Conservation (phyloP, 2,888 invertebrate species). For the Leistus spinibarbis region DNA sequence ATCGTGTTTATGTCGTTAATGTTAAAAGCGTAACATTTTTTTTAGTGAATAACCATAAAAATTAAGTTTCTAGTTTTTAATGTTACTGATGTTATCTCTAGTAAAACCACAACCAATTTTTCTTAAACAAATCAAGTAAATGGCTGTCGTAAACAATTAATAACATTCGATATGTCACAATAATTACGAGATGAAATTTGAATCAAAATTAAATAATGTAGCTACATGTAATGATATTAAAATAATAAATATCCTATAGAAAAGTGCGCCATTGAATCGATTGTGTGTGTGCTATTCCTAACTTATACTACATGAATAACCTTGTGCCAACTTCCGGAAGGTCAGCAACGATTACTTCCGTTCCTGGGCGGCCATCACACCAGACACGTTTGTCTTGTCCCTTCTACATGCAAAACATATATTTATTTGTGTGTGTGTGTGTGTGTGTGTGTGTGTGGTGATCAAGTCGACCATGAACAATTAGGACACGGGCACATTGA, state of each 20-base stretch:
- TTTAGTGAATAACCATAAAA: too few relatives aligned
- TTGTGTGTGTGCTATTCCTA: background rate
- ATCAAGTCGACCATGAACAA: background rate
- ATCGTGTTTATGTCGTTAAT: too few relatives aligned
- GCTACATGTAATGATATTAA: too few relatives aligned
- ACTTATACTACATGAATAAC: background rate
- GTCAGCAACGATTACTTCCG: background rate
- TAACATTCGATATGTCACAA: too few relatives aligned
- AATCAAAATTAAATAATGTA: too few relatives aligned
- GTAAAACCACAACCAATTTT: too few relatives aligned
- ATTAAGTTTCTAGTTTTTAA: too few relatives aligned
- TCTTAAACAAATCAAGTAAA: too few relatives aligned
- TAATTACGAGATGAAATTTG: too few relatives aligned
- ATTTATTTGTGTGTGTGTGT: background rate
- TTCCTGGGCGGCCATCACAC: background rate
- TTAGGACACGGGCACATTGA: slow-evolving; percentile 1
- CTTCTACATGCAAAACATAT: background rate
- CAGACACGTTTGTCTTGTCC: background rate
- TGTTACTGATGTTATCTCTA: too few relatives aligned
- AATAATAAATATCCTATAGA: background rate
- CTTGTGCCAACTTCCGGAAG: slow-evolving; percentile 6
- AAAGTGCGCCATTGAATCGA: background rate
- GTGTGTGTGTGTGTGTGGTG: background rate
- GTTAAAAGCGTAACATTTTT: too few relatives aligned
- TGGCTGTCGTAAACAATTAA: too few relatives aligned